A percentile compares a stretch with the other conserved stretches of the same genome.
phyloP scores from a whole-genome alignment of 2,113 vertebrate genomes.

The Pitta sordida region DNA sequence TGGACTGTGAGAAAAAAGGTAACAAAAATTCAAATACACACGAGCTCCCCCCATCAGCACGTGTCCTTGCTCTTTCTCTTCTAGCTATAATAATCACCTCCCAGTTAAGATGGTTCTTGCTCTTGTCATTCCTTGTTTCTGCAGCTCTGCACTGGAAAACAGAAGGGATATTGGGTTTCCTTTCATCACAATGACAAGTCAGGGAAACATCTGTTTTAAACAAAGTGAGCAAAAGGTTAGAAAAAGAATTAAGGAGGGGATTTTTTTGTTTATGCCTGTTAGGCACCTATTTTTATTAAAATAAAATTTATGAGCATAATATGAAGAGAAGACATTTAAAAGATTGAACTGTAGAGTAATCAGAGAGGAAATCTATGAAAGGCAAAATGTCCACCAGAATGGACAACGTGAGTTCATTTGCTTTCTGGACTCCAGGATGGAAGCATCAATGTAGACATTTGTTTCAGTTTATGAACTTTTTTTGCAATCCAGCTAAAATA shows the following conservation, averaged over 20 bases:
- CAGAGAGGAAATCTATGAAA: constrained; percentile 35
- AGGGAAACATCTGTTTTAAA: constrained; percentile 67
- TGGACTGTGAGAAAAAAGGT: constrained; percentile 34
- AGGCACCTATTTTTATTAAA: constrained; percentile 72
- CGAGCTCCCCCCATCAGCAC: not conserved
- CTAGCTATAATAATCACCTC: not conserved
- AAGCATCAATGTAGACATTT: constrained; percentile 37
- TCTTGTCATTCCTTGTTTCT: constrained; percentile 38
- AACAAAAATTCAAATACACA: not conserved
- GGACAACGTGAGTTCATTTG: not conserved
- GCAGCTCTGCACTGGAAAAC: constrained; percentile 33
- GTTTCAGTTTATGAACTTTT: constrained; percentile 46
- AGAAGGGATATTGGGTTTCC: constrained; percentile 47
- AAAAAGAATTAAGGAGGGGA: not conserved
- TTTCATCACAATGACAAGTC: constrained; percentile 34
- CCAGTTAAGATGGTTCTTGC: not conserved
- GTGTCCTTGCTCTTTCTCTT: not conserved
- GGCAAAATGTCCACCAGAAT: constrained; percentile 28
- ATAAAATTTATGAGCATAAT: constrained; percentile 71
- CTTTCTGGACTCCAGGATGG: constrained; percentile 1
- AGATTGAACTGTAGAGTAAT: constrained; percentile 20
- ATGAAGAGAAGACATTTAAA: constrained; percentile 35
- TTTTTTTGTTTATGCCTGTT: constrained; percentile 55
- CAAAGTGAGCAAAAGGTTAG: constrained; percentile 55
- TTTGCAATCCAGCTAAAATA: constrained; percentile 32